Evolutionary conservation across 2,888 invertebrate genomes (phyloP).

Genomic region (Orthosia cruda): DNA sequence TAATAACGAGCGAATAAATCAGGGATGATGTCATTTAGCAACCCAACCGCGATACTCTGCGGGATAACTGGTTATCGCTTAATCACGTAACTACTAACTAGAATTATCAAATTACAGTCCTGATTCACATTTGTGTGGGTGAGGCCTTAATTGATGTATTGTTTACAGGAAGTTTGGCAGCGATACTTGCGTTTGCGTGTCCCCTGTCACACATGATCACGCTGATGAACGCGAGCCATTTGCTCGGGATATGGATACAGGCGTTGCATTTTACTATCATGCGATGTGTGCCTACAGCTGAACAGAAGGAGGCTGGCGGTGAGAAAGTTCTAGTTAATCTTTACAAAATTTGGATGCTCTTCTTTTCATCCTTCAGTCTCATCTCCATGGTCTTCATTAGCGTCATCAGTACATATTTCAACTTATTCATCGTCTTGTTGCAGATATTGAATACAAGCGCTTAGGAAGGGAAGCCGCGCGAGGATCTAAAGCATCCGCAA

Average conservation of each 20-base stretch:
- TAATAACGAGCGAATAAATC: slow-evolving; percentile 62
- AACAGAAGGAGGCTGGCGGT: slow-evolving; percentile 91
- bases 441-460: slow-evolving; percentile 90
- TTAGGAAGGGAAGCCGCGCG: slow-evolving; percentile 83
- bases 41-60: slow-evolving; percentile 51
- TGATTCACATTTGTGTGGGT: slow-evolving; percentile 64
- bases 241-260: slow-evolving; percentile 89
- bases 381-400: no score
- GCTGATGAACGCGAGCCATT: slow-evolving; percentile 91
- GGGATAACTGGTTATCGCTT: slow-evolving; percentile 62
- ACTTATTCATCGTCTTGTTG: slow-evolving; percentile 52
- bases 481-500: slow-evolving; percentile 77
- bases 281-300: slow-evolving; percentile 91
- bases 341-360: not conserved
- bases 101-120: slow-evolving; percentile 63
- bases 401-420: not conserved
- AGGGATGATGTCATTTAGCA: slow-evolving; percentile 63
- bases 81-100: slow-evolving; percentile 60
- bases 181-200: slow-evolving; percentile 93
- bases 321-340: slow-evolving; percentile 44
- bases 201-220: slow-evolving; percentile 92
- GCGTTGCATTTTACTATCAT: slow-evolving; percentile 89
- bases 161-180: slow-evolving; percentile 92
- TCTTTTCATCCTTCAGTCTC: not conserved
- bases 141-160: slow-evolving; percentile 60